Evolutionary conservation across 2,113 vertebrate genomes (phyloP), one percentile per base, ranked within the genome.

Genomic region (Spheniscus mendiculus): DNA sequence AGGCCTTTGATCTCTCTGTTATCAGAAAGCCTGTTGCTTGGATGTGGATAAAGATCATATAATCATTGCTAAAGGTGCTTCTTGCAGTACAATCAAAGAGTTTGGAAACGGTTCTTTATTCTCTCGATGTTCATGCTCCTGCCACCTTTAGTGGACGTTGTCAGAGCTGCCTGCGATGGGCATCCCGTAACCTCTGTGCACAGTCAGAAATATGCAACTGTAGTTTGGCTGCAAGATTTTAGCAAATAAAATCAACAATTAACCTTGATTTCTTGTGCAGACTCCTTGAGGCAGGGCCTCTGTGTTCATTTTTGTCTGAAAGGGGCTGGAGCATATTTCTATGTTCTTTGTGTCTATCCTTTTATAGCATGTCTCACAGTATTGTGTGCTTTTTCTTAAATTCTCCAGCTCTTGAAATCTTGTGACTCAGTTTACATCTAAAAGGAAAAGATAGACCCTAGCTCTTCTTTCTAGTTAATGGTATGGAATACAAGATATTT

Each of bases 1-100:
- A 70, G 87, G 69, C 65, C 83, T 97, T 97, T 97, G 96, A 97
- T 95, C 89, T 91, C 47, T 11, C 19, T 10, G 74, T 66, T 93
- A 79, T 15, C 84, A 38, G 80, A 14, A 62, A 67, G 74, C 47
- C 77, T 38, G 56, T 50, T 66, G 73, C 70, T 83, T 58, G 83
- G 30, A 52, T 49, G 69, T 42, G 93, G 79, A n/a, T 52, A 66
- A 85, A 62, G 71, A 72, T 67, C 71, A 1, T 34, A 20, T 83
- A 63, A 63, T 85, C 3, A 0, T 36, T 15, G 62, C 76, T 87
- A 1, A 72, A 82, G 80, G 59, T 69, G 45, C 47, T 27, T 53
- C 76, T 44, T 63, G 56, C 50, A 12, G 22, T 30, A 36, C 55
- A 71, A 19, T 56, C 62, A 66, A 66, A 92, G 81, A n/a, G 70